phyloP scores from a whole-genome alignment of 2,888 invertebrate genomes.

The Parelbella ahira region DNA sequence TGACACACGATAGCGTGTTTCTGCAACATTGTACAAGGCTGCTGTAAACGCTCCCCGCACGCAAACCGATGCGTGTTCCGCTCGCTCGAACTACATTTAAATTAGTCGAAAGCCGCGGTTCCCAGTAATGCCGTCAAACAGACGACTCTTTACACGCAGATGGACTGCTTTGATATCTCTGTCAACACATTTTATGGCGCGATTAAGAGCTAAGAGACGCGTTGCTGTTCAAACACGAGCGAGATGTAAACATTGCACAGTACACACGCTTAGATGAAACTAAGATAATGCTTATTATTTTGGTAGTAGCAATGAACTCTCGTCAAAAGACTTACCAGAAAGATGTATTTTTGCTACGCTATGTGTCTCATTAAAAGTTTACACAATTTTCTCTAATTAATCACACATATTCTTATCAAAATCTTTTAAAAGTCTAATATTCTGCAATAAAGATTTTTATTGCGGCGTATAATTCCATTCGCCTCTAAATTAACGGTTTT shows the following conservation, averaged over 20 bases:
- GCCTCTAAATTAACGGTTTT: too few relatives aligned
- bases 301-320: too few relatives aligned
- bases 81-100: constrained; percentile 8
- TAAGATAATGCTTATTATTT: constrained; percentile 5
- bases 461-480: too few relatives aligned
- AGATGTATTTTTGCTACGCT: too few relatives aligned
- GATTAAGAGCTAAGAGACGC: constrained; percentile 5
- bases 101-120: constrained; percentile 16
- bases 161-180: constrained; percentile 12
- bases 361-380: too few relatives aligned
- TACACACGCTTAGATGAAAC: constrained; percentile 5
- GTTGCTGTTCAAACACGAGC: constrained; percentile 4
- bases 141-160: constrained; percentile 11
- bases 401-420: too few relatives aligned
- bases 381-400: too few relatives aligned
- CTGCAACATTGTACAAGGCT: constrained; percentile 2
- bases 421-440: too few relatives aligned
- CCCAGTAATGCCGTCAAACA: too few relatives aligned
- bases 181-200: constrained; percentile 13
- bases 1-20: background rate
- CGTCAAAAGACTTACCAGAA: too few relatives aligned
- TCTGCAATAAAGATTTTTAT: too few relatives aligned
- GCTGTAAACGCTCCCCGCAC: constrained; percentile 5
- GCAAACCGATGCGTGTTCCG: constrained; percentile 2
- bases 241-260: constrained; percentile 3